Conservation (phyloP, 1,140 invertebrate species). For the Drosophila biarmipes region DNA sequence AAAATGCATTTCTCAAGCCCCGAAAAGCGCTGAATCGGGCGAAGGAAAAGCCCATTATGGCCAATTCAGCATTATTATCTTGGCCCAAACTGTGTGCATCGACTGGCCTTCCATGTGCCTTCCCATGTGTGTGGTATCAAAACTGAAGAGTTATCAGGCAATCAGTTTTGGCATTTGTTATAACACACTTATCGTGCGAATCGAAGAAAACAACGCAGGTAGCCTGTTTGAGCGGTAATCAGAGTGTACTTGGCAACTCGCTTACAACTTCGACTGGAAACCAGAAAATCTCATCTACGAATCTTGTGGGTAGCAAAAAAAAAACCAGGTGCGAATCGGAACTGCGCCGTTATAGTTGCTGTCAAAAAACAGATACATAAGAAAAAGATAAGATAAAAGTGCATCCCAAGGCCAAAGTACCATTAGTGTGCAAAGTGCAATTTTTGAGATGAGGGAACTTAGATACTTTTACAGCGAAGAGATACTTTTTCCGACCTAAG, state of each 20-base stretch:
- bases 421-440: too few species aligned
- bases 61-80: conserved; percentile 22
- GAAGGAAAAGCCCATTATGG: not conserved
- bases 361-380: not conserved
- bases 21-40: not conserved
- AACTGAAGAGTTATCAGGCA: conserved; percentile 45
- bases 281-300: not conserved
- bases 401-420: not conserved
- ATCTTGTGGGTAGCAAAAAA: conserved; percentile 1
- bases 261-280: conserved; percentile 5
- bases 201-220: conserved; percentile 34
- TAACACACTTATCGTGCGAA: conserved; percentile 54
- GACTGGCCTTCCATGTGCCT: conserved; percentile 4
- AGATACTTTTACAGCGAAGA: too few species aligned
- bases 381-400: conserved; percentile 1
- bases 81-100: conserved; percentile 25
- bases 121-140: conserved; percentile 32
- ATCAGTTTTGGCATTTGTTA: conserved; percentile 58
- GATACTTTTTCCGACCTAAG: too few species aligned
- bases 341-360: not conserved
- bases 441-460: too few species aligned
- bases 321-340: not conserved
- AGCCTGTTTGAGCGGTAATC: conserved; percentile 27
- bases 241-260: conserved; percentile 14
- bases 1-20: not conserved